A percentile compares a stretch with the other conserved stretches of the same genome.
Evolutionary conservation across 2,888 invertebrate species (phyloP).

Genomic region (Tyria jacobaeae): DNA sequence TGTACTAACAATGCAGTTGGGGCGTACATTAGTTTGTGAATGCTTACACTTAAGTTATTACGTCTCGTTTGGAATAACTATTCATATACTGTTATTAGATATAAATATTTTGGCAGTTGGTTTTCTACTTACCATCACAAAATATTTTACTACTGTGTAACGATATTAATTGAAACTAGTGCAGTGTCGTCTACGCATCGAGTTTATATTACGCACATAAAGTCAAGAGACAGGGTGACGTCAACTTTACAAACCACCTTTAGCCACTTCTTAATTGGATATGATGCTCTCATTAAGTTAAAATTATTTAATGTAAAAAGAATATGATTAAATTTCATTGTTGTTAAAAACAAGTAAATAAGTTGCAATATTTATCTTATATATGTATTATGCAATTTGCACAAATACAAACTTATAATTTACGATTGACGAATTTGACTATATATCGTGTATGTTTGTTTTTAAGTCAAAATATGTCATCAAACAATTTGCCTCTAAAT

Average conservation of each 20-base stretch:
- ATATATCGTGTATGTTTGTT: no score
- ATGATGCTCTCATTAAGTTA: no score
- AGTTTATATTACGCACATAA: neutral
- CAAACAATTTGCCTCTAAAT: no score
- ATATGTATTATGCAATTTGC: no score
- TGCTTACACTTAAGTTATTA: neutral
- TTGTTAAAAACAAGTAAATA: no score
- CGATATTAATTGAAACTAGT: slow-evolving; percentile 6
- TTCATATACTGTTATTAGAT: slow-evolving; percentile 14
- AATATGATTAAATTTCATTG: no score
- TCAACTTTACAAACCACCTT: neutral
- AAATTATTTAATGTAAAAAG: no score
- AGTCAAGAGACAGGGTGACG: neutral
- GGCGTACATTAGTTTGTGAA: neutral
- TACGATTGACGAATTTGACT: no score
- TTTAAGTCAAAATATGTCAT: no score
- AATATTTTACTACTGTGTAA: slow-evolving; percentile 1
- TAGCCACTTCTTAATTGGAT: neutral
- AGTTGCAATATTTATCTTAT: no score
- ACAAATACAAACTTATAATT: no score
- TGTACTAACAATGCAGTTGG: neutral
- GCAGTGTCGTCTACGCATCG: neutral
- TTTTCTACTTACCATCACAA: neutral
- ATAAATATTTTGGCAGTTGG: slow-evolving; percentile 11
- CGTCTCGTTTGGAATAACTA: neutral